These are phyloP conservation scores for Cephus nigrinus DNA, from an alignment of 2,888 invertebrate genomes.

Conservation along the genomic window DNA sequence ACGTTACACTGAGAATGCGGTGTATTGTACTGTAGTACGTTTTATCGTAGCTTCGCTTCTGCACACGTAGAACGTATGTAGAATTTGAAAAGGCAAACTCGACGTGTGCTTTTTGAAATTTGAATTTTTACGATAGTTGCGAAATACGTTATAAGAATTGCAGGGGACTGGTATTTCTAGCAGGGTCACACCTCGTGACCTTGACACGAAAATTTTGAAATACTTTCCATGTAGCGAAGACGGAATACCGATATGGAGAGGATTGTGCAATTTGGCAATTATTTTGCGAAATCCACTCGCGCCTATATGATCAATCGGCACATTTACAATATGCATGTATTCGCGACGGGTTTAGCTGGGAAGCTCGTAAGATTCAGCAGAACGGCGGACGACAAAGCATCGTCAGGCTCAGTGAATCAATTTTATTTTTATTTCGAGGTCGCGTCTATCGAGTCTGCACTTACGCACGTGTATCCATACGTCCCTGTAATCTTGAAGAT, in stretches of 20 bases:
- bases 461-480: neutral
- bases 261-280: neutral
- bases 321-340: neutral
- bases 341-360: neutral
- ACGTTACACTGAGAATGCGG: neutral
- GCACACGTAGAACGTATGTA: too few species aligned
- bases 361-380: neutral
- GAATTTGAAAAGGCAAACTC: neutral
- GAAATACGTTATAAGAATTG: neutral
- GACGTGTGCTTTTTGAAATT: neutral
- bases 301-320: neutral
- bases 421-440: constrained; percentile 6
- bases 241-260: neutral
- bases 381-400: neutral
- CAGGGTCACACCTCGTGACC: neutral
- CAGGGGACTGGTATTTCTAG: neutral
- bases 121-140: neutral
- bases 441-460: neutral
- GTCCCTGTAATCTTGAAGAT: neutral
- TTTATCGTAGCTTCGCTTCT: neutral
- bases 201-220: neutral
- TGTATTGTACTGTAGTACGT: neutral
- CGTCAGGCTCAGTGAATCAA: neutral
- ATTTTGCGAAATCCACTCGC: neutral
- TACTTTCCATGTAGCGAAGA: neutral